Base-by-base conservation (phyloP, 2,888 invertebrate genomes). In the Osmoderma eremita region DNA sequence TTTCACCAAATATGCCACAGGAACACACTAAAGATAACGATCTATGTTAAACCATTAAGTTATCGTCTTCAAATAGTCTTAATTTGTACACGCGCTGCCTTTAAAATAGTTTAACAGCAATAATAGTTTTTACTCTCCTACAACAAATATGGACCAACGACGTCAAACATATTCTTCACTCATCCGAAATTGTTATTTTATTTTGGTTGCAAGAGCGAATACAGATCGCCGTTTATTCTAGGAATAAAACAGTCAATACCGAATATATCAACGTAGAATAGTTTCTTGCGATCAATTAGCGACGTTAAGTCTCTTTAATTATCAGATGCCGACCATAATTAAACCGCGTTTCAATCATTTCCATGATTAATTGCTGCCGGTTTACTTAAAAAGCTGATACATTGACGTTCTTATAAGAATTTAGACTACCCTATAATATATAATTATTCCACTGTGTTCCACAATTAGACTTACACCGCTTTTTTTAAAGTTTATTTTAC, bases 211-310 rank as follows among this genome's bases (percentile, higher is more conserved):
- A 6, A 45, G 30, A 24, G 12, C 17, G 45, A 45, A 61, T 61
- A 45, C 22, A 45, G 17, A 61, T 45, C 30, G 30, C 30, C 30
- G 20, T 41, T 30, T 45, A 61, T 30, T 45, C 48, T 10, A 10
- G 20, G 30, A 61, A 45, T 12, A 48, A 45, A 17, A 30, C 12
- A 15, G n/a, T 3, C 30, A 12, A 30, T 45, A 36, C n/a, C 30
- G 12, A 45, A 45, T 18, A 45, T 61, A 61, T 61, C 30, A 45
- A 30, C 13, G 12, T 8, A 12, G 17, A 61, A 61, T 61, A 61
- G 45, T 61, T 58, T 61, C 58, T 61, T 61, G 45, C 45, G 30
- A 61, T 61, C 58, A 61, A 24, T 61, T 61, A 61, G 45, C 45
- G 17, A 61, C 45, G 58, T 61, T 61, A 17, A 61, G 30, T 45